A percentile compares a stretch with the other conserved stretches of the same genome.
Evolutionary conservation across 2,113 vertebrate species (phyloP).

Genomic region (Rhynchomys soricoides): DNA sequence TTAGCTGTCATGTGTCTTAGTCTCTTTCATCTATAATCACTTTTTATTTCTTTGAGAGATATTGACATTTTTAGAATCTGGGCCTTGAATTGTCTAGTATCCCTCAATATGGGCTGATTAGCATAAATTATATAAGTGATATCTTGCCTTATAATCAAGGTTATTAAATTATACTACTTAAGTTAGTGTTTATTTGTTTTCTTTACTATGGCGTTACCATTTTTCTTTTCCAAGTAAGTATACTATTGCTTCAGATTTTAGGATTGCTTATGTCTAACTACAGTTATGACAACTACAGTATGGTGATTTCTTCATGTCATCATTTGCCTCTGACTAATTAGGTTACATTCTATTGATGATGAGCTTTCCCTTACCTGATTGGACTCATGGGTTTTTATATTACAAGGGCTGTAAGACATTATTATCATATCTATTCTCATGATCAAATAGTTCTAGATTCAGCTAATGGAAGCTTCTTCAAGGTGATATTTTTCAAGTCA

Average conservation of each 20-base stretch:
- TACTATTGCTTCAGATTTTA: background rate
- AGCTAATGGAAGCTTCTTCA: background rate
- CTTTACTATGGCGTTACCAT: background rate
- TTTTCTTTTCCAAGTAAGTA: slow-evolving; percentile 36
- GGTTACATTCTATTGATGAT: background rate
- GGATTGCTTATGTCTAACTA: background rate
- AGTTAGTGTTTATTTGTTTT: background rate
- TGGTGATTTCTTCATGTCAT: background rate
- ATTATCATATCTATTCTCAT: background rate
- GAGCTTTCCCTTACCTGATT: background rate
- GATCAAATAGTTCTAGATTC: background rate
- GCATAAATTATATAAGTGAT: background rate
- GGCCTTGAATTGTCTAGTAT: background rate
- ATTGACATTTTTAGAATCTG: background rate
- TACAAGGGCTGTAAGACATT: background rate
- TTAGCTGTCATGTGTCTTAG: background rate
- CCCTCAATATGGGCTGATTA: background rate
- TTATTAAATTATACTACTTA: background rate
- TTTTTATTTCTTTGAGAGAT: background rate
- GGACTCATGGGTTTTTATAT: background rate
- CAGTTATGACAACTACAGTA: background rate
- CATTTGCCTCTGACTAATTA: background rate
- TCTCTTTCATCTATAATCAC: background rate
- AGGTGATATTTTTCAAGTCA: background rate
- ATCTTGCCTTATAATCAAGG: background rate